Base-by-base conservation (phyloP, 2,113 vertebrate genomes). In the Oryzias curvinotus region DNA sequence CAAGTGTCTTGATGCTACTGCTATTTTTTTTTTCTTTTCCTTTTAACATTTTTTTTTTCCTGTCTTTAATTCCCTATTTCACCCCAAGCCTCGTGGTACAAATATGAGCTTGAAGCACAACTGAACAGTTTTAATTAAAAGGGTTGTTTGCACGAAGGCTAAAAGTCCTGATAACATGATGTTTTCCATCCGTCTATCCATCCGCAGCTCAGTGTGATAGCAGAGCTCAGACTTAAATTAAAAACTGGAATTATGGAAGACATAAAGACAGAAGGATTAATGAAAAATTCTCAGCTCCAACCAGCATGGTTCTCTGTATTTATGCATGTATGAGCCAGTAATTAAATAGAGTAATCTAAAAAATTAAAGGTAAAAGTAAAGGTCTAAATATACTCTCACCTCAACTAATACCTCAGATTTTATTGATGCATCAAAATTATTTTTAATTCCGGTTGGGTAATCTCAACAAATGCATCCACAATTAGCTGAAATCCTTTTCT, bases 101-200 rank as follows among this genome's bases (percentile, higher is more conserved):
- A 79, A 88, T 71, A 80, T 65, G 57, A 78, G 68, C 65, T 68
- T 17, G 25, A 67, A 73, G 73, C 72, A 57, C 71, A 63, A 77
- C 30, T 54, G 71, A 75, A 52, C 65, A 73, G 71, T 78, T 83
- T 80, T 87, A 82, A 87, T 87, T 84, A 82, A 84, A 82, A 77
- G 68, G 73, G 45, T 52, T 86, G 66, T 80, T 86, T 83, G 76
- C 65, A 78, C 71, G 78, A 76, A 78, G 71, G 78, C 82, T 80
- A 75, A 76, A 78, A 75, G 75, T 77, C 62, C 68, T 67, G 73
- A 86, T 81, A 84, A 77, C 76, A 68, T 48, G 28, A 72, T 68
- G 78, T 73, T 80, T 78, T 78, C 68, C 59, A 54, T 61, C 53
- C 42, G 18, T 71, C 68, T 70, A n/a, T n/a, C n/a, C n/a, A n/a